Evolutionary conservation across 2,113 vertebrate genomes (phyloP), one percentile per base, ranked within the genome.

Genomic region (Boleophthalmus pectinirostris): DNA sequence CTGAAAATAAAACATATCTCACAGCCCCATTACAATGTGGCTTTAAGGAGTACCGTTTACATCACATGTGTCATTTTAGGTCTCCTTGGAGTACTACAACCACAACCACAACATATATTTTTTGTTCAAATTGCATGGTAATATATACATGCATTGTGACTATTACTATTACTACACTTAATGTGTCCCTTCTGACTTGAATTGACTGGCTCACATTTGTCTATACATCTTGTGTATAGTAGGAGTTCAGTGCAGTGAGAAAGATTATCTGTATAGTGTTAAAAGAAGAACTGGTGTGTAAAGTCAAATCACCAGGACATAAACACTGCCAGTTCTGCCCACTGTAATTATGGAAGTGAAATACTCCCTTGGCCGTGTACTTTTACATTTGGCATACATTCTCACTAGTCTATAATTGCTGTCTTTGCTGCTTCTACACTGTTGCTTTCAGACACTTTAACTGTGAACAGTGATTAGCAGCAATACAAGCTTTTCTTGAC

Each of bases 401-500:
- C 15, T 3, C 24, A 0, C 10, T 29, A 18, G 23, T 21, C 18
- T 24, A 47, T 25, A 35, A 13, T 35, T 14, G 68, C 18, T 38
- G 16, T 23, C 33, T 58, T 43, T 54, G 53, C 10, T 14, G 12
- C 3, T 11, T 68, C 45, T 15, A 64, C 23, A 16, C 57, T 21
- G 3, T 43, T 33, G 58, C 58, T 38, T 46, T 43, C 24, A 21
- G 60, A 75, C 66, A 46, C 63, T 23, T 46, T 71, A 53, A 68
- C 66, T 53, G 46, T 73, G 43, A 75, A 69, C 63, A 49, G 60
- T 78, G 65, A 78, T 78, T 54, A 70, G 69, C 24, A 68, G 58
- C 0, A 18, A 72, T 64, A 71, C 72, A 82, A 53, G 75, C 46
- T 79, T 66, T 54, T 51, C 69, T 29, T 72, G 70, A 78, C 79